A percentile compares a stretch with the other conserved stretches of the same genome.
Evolutionary conservation across 2,888 invertebrate species (phyloP).

Genomic region (Hirtodrosophila histrioides): DNA sequence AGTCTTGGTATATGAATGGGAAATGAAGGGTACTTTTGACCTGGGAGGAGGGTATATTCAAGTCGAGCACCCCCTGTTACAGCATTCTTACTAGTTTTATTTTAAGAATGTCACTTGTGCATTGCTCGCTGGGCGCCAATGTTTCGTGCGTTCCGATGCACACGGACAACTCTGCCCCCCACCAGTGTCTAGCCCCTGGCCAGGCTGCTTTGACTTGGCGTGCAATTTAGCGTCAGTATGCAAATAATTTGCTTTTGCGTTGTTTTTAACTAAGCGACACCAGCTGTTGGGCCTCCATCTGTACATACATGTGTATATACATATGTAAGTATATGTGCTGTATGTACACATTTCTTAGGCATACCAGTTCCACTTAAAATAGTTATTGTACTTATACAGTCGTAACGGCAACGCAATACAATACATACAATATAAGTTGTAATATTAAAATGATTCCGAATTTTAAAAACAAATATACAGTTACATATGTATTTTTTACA

Average conservation of each 20-base stretch:
- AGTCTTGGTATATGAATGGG: too few species aligned
- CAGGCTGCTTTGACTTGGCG: slow-evolving; percentile 29
- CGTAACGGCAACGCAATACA: too few species aligned
- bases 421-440: too few species aligned
- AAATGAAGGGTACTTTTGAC: too few species aligned
- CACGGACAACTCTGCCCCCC: slow-evolving; percentile 39
- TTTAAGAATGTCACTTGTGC: slow-evolving; percentile 69
- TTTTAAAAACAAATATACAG: too few species aligned
- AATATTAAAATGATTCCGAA: too few species aligned
- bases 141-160: slow-evolving; percentile 56
- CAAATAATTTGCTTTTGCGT: slow-evolving; percentile 49
- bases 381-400: not conserved
- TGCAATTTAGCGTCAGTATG: slow-evolving; percentile 52
- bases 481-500: too few species aligned
- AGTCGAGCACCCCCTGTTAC: slow-evolving; percentile 1
- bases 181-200: slow-evolving; percentile 60
- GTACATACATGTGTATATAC: slow-evolving; percentile 2
- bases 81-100: slow-evolving; percentile 46
- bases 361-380: slow-evolving; percentile 4
- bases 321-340: not conserved
- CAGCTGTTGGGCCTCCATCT: slow-evolving; percentile 63
- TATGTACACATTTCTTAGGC: not conserved
- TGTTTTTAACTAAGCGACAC: slow-evolving; percentile 58
- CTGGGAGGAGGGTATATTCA: slow-evolving; percentile 11
- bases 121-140: slow-evolving; percentile 73